Evolutionary conservation across 2,113 vertebrate genomes (phyloP).

Genomic region (Orycteropus afer): DNA sequence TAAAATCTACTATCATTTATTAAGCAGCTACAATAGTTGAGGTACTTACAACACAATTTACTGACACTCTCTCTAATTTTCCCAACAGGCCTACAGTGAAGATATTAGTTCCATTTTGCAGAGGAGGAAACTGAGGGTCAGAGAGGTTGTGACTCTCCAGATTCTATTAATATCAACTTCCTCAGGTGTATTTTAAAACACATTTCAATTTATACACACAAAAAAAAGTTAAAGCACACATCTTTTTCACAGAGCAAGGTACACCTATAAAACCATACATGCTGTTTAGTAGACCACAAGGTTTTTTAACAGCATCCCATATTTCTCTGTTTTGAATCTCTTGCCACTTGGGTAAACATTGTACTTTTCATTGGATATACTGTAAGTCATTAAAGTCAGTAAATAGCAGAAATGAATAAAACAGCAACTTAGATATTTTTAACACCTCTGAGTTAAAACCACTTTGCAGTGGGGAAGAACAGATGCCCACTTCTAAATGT

Average conservation of each 20-base stretch:
- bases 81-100: background rate
- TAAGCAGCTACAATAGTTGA: background rate
- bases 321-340: slow-evolving; percentile 84
- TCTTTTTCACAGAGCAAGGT: slow-evolving; percentile 52
- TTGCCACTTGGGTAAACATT: slow-evolving; percentile 84
- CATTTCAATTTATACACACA: slow-evolving; percentile 31
- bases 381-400: slow-evolving; percentile 86
- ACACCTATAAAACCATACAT: slow-evolving; percentile 65
- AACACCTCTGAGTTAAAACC: slow-evolving; percentile 87
- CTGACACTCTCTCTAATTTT: background rate
- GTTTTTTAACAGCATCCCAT: slow-evolving; percentile 74
- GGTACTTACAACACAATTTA: background rate
- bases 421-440: slow-evolving; percentile 87
- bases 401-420: slow-evolving; percentile 88
- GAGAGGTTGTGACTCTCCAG: background rate
- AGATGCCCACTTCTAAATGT: slow-evolving; percentile 90
- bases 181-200: background rate
- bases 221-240: slow-evolving; percentile 2
- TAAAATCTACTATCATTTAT: background rate
- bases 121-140: slow-evolving; percentile 17
- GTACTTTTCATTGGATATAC: slow-evolving; percentile 82
- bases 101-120: background rate
- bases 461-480: slow-evolving; percentile 86
- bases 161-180: slow-evolving; percentile 16
- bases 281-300: slow-evolving; percentile 75